Percentiles rank a stretch among this genome's conserved stretches.
phyloP scores from a whole-genome alignment of 2,888 invertebrate species.

The Perdita meconis region DNA sequence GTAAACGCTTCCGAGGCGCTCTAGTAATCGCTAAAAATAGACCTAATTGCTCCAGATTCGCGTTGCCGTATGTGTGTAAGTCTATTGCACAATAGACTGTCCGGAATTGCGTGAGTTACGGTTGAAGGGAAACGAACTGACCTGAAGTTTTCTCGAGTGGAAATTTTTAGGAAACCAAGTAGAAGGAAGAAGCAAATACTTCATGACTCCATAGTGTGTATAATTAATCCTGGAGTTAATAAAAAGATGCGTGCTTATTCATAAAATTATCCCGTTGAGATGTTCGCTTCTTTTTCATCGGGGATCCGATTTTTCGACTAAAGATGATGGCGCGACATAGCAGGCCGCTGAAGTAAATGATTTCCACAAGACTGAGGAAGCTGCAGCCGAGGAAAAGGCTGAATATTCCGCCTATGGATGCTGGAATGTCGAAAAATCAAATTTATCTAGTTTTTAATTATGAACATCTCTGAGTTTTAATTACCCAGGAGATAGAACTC shows the following conservation, averaged over 20 bases:
- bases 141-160: background rate
- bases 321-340: slow-evolving; percentile 2
- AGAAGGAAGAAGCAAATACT: background rate
- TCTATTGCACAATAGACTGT: slow-evolving; percentile 40
- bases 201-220: background rate
- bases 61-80: background rate
- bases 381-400: slow-evolving; percentile 84
- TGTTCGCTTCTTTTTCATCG: background rate
- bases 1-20: slow-evolving; percentile 47
- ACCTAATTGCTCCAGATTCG: slow-evolving; percentile 62
- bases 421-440: slow-evolving; percentile 73
- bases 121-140: background rate
- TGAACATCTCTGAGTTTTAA: background rate
- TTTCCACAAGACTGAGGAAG: slow-evolving; percentile 78
- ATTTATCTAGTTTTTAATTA: background rate
- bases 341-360: slow-evolving; percentile 57
- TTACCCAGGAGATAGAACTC: slow-evolving; percentile 63
- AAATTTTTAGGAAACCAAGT: background rate
- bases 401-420: slow-evolving; percentile 84
- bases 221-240: background rate
- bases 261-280: background rate
- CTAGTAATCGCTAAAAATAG: slow-evolving; percentile 70
- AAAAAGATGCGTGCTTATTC: background rate
- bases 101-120: background rate
- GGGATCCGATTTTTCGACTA: background rate